A percentile compares a stretch with the other conserved stretches of the same genome.
Conservation (phyloP, 2,888 invertebrate genomes). For the Rhodophaea formosa region DNA sequence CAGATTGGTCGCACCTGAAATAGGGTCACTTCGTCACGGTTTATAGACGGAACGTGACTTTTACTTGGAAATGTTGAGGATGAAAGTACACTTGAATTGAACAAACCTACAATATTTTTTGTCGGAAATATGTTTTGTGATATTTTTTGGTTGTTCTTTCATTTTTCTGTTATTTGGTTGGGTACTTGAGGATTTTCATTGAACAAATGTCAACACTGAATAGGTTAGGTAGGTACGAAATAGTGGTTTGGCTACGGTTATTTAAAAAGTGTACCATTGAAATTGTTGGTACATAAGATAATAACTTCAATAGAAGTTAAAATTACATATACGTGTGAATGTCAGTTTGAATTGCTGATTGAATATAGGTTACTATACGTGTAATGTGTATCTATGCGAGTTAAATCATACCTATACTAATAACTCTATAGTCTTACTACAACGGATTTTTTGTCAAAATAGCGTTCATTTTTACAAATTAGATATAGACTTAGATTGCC, state of each 20-base stretch:
- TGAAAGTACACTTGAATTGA: conserved; percentile 27
- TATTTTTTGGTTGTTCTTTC: conserved; percentile 19
- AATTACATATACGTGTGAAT: too few relatives aligned
- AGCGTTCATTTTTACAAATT: too few relatives aligned
- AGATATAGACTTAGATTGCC: not conserved
- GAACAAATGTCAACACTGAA: not conserved
- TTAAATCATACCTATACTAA: too few relatives aligned
- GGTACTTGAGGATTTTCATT: not conserved
- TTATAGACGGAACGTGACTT: conserved; percentile 66
- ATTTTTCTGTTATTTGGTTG: not conserved
- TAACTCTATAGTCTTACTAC: too few relatives aligned
- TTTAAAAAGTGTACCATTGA: too few relatives aligned
- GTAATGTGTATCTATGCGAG: too few relatives aligned
- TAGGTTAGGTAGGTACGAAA: not conserved
- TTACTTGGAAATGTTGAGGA: conserved; percentile 58
- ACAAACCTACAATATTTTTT: conserved; percentile 26
- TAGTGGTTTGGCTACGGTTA: too few relatives aligned
- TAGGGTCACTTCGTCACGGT: conserved; percentile 66
- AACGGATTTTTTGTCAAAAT: too few relatives aligned
- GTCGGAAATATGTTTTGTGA: conserved; percentile 21
- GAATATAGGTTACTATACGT: too few relatives aligned
- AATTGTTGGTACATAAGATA: too few relatives aligned
- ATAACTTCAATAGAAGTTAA: too few relatives aligned
- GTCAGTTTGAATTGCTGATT: too few relatives aligned
- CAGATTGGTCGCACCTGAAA: conserved; percentile 69